Base-by-base conservation (phyloP, 2,888 invertebrate species). In the Poecilobothrus nobilitatus region DNA sequence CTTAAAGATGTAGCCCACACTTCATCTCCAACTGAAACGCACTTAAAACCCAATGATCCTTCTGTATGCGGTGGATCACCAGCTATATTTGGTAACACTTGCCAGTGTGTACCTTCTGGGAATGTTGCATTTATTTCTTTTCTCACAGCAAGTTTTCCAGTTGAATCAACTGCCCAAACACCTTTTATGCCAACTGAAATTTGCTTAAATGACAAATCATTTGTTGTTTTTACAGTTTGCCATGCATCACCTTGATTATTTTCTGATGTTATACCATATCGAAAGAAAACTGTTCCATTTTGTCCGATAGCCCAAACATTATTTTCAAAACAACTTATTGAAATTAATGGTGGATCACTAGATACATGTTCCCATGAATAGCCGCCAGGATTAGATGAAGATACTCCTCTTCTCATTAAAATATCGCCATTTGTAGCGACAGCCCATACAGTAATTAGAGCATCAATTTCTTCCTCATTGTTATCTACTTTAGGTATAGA, bases 41-140 rank as follows among this genome's bases (percentile, higher is more conserved):
- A 88, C 74, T 89, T 89, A 77, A 91, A 91, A 22, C 87, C 86
- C 53, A 79, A 75, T 64, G 76, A 77, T 5, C 78, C 81, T 74
- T 85, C 86, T 34, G 83, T 82, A 73, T 86, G 84, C 53, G 86
- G 85, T 41, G 87, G 83, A 76, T 87, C 84, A 73, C 85, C 84
- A 64, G 86, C 84, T 80, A 87, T 84, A 68, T 85, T 83, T 5
- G 84, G 83, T 68, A 89, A 79, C 77, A 87, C 85, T 80, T 90
- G 90, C 95, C 95, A 95, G 76, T 90, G 87, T 33, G 91, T 91
- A 37, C 95, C 95, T 78, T 91, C 92, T 0, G 90, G 93, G 74
- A 89, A 91, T 44, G 88, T 86, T 44, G 84, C 82, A 4, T 89
- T 89, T 67, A 95, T 87, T 77, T 91, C 91, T 70, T 89, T 89